Evolutionary conservation across 2,113 vertebrate genomes (phyloP).

Genomic region (Rhegmatorhina hoffmannsi): DNA sequence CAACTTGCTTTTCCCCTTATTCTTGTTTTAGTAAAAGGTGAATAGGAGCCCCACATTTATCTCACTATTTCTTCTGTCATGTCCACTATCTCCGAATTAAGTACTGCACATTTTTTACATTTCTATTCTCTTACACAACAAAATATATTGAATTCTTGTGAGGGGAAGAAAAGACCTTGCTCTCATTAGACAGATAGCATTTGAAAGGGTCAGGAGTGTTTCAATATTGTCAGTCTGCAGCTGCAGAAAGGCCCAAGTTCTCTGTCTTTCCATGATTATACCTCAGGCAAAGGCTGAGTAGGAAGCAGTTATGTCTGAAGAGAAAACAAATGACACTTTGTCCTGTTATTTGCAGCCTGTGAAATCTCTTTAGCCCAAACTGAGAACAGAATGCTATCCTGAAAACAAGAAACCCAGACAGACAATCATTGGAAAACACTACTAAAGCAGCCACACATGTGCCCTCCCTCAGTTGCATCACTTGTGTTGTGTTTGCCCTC

Average conservation of each 20-base stretch:
- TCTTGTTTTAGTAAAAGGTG: constrained; percentile 17
- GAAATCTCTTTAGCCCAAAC: constrained; percentile 51
- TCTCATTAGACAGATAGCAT: constrained; percentile 28
- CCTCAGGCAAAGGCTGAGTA: constrained; percentile 52
- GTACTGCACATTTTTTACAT: not conserved
- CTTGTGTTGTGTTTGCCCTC: not conserved
- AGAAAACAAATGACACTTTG: constrained; percentile 53
- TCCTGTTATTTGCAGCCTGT: constrained; percentile 10
- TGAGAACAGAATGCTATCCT: constrained; percentile 32
- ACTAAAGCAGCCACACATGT: not conserved
- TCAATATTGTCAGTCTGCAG: not conserved
- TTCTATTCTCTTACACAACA: not conserved
- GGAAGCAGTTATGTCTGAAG: constrained; percentile 25
- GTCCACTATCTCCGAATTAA: not conserved
- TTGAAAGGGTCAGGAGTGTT: constrained; percentile 20
- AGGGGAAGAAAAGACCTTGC: not conserved
- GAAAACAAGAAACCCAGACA: constrained; percentile 19
- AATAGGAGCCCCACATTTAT: not conserved
- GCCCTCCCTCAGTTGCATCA: not conserved
- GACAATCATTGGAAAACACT: not conserved
- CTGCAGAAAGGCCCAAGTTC: constrained; percentile 4
- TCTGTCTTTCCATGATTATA: constrained; percentile 7
- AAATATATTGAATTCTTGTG: not conserved
- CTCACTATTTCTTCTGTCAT: constrained; percentile 1
- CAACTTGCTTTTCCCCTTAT: not conserved